A percentile compares a stretch with the other conserved stretches of the same genome.
Evolutionary conservation across 2,888 invertebrate species (phyloP).

Genomic region (Andrena fulva): DNA sequence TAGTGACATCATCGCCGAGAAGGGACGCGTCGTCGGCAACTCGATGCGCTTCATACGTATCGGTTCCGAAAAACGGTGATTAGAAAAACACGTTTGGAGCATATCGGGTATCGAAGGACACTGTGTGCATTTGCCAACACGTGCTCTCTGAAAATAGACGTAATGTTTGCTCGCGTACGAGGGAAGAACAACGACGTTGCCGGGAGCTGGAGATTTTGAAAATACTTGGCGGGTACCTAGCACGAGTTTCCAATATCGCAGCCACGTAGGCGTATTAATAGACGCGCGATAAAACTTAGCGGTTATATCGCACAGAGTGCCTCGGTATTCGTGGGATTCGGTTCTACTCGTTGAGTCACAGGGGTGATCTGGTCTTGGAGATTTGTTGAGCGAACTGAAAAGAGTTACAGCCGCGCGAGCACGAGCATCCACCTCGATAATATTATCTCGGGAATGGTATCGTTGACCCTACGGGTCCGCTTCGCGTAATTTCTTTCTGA

Average conservation of each 20-base stretch:
- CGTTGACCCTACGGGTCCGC: not conserved
- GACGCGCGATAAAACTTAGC: not conserved
- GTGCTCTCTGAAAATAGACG: constrained; percentile 43
- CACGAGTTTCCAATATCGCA: not conserved
- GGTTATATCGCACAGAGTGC: not conserved
- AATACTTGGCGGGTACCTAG: not conserved
- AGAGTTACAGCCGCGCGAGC: not conserved
- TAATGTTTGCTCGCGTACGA: not conserved
- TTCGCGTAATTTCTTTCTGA: not conserved
- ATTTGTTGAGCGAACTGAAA: not conserved
- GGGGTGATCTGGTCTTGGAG: not conserved
- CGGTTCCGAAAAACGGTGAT: constrained; percentile 1
- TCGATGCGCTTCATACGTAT: not conserved
- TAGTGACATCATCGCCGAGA: constrained; percentile 40
- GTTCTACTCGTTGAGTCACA: not conserved
- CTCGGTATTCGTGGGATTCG: not conserved
- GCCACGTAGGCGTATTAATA: constrained; percentile 16
- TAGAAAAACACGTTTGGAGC: constrained; percentile 19
- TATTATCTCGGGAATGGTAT: not conserved
- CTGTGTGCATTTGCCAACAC: not conserved
- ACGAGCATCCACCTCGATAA: not conserved
- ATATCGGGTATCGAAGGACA: not conserved
- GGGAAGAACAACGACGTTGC: not conserved
- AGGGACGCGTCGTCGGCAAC: not conserved
- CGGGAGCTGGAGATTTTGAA: constrained; percentile 21